Evolutionary conservation across 2,113 vertebrate genomes (phyloP), one percentile per base, ranked within the genome.

Genomic region (Nothobranchius furzeri): DNA sequence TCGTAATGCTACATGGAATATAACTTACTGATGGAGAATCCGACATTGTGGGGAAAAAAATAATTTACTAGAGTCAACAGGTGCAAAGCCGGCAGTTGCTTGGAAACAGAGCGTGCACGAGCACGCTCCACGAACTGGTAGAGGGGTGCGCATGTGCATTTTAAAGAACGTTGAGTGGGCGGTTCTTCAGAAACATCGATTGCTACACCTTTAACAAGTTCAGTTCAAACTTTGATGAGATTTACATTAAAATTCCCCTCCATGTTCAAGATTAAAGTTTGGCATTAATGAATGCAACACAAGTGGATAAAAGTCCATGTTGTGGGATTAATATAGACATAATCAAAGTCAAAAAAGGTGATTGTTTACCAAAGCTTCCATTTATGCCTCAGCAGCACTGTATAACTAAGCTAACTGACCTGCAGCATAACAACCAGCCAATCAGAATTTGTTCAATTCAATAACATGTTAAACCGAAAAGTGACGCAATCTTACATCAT

Each of bases 401-500:
- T 7, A n/a, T 35, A 64, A 40, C 50, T 11, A 59, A 81, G 52
- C 40, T 3, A 2, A 12, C 7, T 42, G 35, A 48, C 15, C 47
- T 54, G 53, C 20, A 20, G 20, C 20, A 20, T 20, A 20, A 20
- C 53, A 53, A 43, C 2, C 37, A 55, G 47, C 46, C 1, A 35
- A 49, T 20, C 45, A 42, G n/a, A n/a, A 40, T 68, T 48, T 66
- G 59, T 51, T 67, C 40, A 37, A 55, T 36, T 76, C 12, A 15
- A 59, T 14, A 67, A 65, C 35, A 43, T 8, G 20, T 15, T 52
- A 69, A 30, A 45, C 50, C 37, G 42, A 64, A 37, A 49, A 15
- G 42, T 67, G 65, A 73, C 30, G 24, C 46, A 52, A 47, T 65
- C n/a, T 61, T 17, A 42, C 37, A 73, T 30, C 67, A 47, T 68